Conservation (phyloP, 92 coral and sea anemone genomes). For the Zoanthus sociatus region DNA sequence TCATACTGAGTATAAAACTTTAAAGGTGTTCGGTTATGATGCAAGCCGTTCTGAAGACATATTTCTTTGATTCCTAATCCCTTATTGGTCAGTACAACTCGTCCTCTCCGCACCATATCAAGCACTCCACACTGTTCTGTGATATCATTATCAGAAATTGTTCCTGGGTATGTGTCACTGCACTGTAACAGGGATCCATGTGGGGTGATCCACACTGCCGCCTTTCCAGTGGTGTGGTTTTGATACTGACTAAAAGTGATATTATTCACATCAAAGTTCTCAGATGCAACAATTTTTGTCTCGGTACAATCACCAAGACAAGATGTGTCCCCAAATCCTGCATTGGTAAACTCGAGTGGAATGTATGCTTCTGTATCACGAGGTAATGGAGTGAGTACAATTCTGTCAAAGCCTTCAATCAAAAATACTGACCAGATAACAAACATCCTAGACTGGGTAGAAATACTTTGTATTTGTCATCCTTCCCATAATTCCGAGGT, state of each 20-base stretch:
- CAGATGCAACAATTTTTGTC: slow-evolving; percentile 41
- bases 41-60: slow-evolving; percentile 43
- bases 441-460: slow-evolving; percentile 44
- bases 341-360: slow-evolving; percentile 34
- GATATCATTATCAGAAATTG: slow-evolving; percentile 37
- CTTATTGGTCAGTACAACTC: slow-evolving; percentile 44
- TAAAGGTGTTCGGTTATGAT: slow-evolving; percentile 39
- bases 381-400: slow-evolving; percentile 37
- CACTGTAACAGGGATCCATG: slow-evolving; percentile 50
- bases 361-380: slow-evolving; percentile 46
- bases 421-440: slow-evolving; percentile 52
- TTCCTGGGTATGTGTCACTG: slow-evolving; percentile 65
- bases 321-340: slow-evolving; percentile 56
- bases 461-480: slow-evolving; percentile 51
- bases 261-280: slow-evolving; percentile 63
- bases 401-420: slow-evolving; percentile 30
- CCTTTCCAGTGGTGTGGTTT: slow-evolving; percentile 65
- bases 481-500: slow-evolving; percentile 61
- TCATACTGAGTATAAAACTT: slow-evolving; percentile 47
- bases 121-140: slow-evolving; percentile 61
- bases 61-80: slow-evolving; percentile 54
- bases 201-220: slow-evolving; percentile 58
- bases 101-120: slow-evolving; percentile 34
- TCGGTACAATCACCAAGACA: slow-evolving; percentile 53
- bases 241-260: slow-evolving; percentile 56